Evolutionary conservation across 2,113 vertebrate species (phyloP).

Genomic region (Dromiciops gliroides): DNA sequence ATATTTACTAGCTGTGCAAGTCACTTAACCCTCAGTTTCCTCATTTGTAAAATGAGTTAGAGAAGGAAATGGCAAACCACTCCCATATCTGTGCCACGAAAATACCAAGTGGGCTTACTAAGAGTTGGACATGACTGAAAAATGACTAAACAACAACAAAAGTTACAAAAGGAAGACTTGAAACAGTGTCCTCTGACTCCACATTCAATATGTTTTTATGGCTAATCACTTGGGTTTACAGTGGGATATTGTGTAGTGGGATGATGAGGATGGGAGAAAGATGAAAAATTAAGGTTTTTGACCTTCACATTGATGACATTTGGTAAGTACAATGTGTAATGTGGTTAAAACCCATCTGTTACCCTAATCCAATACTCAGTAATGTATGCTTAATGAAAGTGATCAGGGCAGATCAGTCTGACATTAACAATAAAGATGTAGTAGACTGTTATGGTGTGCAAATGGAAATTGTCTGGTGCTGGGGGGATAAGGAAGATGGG

Average conservation of each 20-base stretch:
- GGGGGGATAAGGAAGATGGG: slow-evolving; percentile 64
- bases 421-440: slow-evolving; percentile 68
- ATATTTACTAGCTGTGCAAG: too few species aligned
- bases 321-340: slow-evolving; percentile 56
- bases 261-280: background rate
- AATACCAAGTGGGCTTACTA: too few species aligned
- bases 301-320: slow-evolving; percentile 55
- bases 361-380: slow-evolving; percentile 68
- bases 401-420: slow-evolving; percentile 69
- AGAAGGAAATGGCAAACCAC: too few species aligned
- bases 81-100: too few species aligned
- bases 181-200: background rate
- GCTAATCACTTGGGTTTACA: background rate
- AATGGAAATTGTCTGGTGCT: slow-evolving; percentile 72
- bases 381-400: slow-evolving; percentile 77
- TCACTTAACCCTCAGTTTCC: too few species aligned
- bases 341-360: slow-evolving; percentile 66
- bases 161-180: background rate
- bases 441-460: slow-evolving; percentile 70
- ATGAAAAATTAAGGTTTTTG: slow-evolving; percentile 49
- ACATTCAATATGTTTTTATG: background rate
- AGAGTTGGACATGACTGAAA: too few species aligned
- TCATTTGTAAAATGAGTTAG: too few species aligned
- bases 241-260: background rate
- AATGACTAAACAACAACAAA: background rate